Base-by-base conservation (phyloP, 2,797 vertebrate genomes). In the Dromococcyx pavoninus region DNA sequence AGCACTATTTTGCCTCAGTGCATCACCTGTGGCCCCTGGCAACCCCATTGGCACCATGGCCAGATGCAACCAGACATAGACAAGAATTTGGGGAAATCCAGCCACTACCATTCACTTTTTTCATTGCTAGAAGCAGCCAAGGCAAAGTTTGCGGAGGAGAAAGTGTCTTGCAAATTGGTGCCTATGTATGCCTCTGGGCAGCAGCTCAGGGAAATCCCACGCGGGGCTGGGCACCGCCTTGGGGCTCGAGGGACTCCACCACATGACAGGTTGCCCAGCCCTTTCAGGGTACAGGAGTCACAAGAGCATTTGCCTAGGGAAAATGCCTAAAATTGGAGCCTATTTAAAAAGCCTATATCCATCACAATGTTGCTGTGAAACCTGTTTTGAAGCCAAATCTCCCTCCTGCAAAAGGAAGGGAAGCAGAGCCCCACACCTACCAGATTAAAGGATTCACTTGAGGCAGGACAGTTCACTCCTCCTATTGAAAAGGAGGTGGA, bases 1-100 rank as follows among this genome's bases (percentile, higher is more conserved):
- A 82, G n/a, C 27, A 44, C 14, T 4, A 0, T 4, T 1, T 2
- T 24, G 35, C 48, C 37, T 54, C 0, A 0, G 11, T 2, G 4
- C 12, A 24, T 65, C 7, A 4, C 43, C 71, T 32, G 15, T 9
- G 1, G 28, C 28, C n/a, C 23, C 3, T 2, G 51, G 44, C 51
- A 53, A 30, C 13, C 32, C 44, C 9, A 3, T 16, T 8, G 7
- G 30, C 54, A 33, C 7, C 8, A n/a, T 25, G 8, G 30, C 19
- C 43, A 39, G 60, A 24, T 53, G 58, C 74, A n/a, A 53, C 19
- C 21, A 5, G 13, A 57, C 46, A 16, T 30, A n/a, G 37, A 61
- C 54, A 66, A 75, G 35, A 91, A 79, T 51, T 2, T 2, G 11
- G 27, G 21, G 3, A 44, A 46, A 9, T 41, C 23, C 72, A 61